Evolutionary conservation across 2,888 invertebrate genomes (phyloP), one percentile per base, ranked within the genome.

Genomic region (Spicauda simplicius): DNA sequence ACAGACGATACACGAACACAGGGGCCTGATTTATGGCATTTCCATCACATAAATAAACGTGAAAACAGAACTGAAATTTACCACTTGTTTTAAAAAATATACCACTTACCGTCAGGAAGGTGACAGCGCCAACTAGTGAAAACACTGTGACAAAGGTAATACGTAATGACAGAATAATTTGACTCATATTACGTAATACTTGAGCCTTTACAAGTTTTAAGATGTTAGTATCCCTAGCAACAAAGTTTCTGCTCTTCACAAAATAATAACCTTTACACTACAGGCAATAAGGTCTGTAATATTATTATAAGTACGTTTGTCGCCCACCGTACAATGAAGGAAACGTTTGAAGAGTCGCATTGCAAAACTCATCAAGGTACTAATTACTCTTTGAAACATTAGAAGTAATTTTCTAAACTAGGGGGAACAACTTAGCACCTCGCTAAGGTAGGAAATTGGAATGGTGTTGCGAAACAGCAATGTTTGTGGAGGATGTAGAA

Each of bases 311-410:
- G 41, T 41, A 3, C 14, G 14, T 50, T 14, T 60, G 60, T 60
- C 7, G 33, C 52, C 18, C 19, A 6, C 4, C 18, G 16, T 25
- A 60, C 60, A 20, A 19, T 59, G 30, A 33, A 50, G 60, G 20
- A 30, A 41, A 41, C 41, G 52, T 2, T 16, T 50, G 48, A 33
- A 33, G 19, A 60, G 52, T 52, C 60, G 33, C 52, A 33, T 18
- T 53, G 61, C 52, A 53, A 50, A 61, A 37, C 61, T 61, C 53
- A 53, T 61, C 61, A 53, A 41, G 52, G 19, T 52, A 53, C 53
- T 61, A 61, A 61, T 61, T 61, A 53, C 53, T 61, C 53, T 61
- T 61, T 61, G 61, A 53, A 61, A 61, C 61, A 41, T 37, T 37
- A 61, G 50, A 53, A 50, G 61, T 52, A 61, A 61, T 61, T 61